A percentile compares a stretch with the other conserved stretches of the same genome.
Conservation (phyloP, 2,888 invertebrate genomes). For the Athripsodes cinereus region DNA sequence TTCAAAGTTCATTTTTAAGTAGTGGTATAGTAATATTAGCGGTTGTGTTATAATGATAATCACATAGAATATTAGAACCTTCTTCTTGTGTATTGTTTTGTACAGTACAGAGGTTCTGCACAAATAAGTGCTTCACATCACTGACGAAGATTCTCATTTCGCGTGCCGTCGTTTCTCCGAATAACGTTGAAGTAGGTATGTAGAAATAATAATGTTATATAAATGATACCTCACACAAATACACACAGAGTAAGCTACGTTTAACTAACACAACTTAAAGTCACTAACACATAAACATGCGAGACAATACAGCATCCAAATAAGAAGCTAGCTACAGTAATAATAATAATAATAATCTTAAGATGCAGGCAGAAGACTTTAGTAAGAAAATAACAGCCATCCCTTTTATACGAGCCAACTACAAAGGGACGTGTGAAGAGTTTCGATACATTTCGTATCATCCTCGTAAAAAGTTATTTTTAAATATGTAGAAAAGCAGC, state of each 20-base stretch:
- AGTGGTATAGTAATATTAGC: too few species aligned
- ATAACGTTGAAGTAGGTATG: too few species aligned
- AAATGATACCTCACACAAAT: slow-evolving; percentile 13
- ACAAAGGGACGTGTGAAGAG: slow-evolving; percentile 6
- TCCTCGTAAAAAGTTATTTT: slow-evolving; percentile 24
- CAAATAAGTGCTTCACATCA: too few species aligned
- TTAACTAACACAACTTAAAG: background rate
- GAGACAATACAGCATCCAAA: slow-evolving; percentile 21
- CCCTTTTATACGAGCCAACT: slow-evolving; percentile 3
- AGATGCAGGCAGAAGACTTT: slow-evolving; percentile 11
- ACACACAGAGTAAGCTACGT: slow-evolving; percentile 11
- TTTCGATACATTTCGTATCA: background rate
- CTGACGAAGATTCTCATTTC: slow-evolving; percentile 8
- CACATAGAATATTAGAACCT: too few species aligned
- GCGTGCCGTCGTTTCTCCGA: slow-evolving; percentile 25
- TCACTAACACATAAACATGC: too few species aligned
- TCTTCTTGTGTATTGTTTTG: too few species aligned
- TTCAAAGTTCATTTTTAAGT: too few species aligned
- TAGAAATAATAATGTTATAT: too few species aligned
- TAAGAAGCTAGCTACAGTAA: slow-evolving; percentile 26
- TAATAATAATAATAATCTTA: too few species aligned
- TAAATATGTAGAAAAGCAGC: slow-evolving; percentile 21
- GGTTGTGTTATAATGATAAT: too few species aligned
- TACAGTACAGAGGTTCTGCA: too few species aligned
- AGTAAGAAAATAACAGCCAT: slow-evolving; percentile 3